These are phyloP conservation scores for Gymnodraco acuticeps DNA, from an alignment of 2,797 vertebrate genomes.

Conservation along the genomic window DNA sequence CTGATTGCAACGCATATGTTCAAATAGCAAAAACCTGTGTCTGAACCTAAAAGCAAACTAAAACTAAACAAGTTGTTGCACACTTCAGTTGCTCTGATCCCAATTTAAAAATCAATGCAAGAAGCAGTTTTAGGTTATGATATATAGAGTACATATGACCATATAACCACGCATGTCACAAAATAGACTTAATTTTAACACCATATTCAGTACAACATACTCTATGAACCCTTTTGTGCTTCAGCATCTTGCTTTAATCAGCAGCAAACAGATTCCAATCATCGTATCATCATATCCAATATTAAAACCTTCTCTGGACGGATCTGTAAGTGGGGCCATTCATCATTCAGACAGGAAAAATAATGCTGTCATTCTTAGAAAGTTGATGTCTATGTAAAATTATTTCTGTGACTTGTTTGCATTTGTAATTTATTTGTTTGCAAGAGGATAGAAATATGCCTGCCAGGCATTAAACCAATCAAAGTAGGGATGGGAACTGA, in stretches of 20 bases:
- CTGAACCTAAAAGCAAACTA: background rate
- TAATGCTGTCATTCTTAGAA: slow-evolving; percentile 14
- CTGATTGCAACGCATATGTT: background rate
- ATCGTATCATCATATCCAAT: background rate
- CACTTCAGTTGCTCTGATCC: background rate
- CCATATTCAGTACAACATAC: slow-evolving; percentile 8
- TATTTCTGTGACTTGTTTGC: slow-evolving; percentile 8
- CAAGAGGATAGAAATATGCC: background rate
- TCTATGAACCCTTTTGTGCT: slow-evolving; percentile 28
- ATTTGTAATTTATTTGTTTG: background rate
- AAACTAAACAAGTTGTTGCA: background rate
- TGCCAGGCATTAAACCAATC: background rate
- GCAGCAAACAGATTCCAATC: slow-evolving; percentile 40
- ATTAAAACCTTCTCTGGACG: slow-evolving; percentile 34
- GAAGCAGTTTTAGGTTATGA: too few relatives aligned
- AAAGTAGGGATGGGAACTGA: too few relatives aligned
- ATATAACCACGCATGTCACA: background rate
- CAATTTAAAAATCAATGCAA: too few relatives aligned
- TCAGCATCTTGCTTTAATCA: slow-evolving; percentile 56
- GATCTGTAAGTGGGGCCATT: slow-evolving; percentile 33
- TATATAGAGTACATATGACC: too few relatives aligned
- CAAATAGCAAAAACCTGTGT: background rate
- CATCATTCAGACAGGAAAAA: slow-evolving; percentile 32
- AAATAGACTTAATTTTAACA: slow-evolving; percentile 21
- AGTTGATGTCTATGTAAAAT: slow-evolving; percentile 22